Conservation (phyloP, 2,888 invertebrate species). For the Ischnus inquisitorius region DNA sequence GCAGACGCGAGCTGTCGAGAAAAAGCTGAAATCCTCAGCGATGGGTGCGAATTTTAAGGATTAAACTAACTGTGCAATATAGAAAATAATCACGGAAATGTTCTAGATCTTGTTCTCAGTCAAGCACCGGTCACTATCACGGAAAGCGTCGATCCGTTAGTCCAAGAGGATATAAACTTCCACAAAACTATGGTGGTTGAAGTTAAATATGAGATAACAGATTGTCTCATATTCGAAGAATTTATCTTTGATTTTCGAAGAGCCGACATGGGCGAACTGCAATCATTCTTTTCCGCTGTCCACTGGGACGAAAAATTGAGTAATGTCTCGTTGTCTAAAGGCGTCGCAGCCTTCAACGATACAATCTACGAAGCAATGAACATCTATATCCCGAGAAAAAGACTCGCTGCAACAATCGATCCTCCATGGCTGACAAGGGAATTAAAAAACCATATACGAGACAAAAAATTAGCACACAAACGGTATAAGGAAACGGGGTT, state of each 20-base stretch:
- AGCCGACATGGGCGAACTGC: neutral
- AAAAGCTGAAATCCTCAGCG: neutral
- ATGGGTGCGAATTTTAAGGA: neutral
- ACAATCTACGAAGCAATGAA: neutral
- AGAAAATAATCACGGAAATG: neutral
- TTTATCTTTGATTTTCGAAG: neutral
- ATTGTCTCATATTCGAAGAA: neutral
- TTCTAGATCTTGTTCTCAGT: neutral
- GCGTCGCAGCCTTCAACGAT: neutral
- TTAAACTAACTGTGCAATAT: neutral
- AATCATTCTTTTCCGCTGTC: neutral
- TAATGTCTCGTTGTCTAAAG: neutral
- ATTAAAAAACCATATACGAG: neutral
- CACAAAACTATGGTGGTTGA: neutral
- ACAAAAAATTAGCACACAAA: neutral
- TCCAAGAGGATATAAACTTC: neutral
- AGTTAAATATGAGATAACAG: neutral
- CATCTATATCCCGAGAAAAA: neutral
- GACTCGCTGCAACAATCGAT: neutral
- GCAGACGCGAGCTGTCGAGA: neutral
- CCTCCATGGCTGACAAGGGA: neutral
- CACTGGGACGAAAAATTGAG: neutral
- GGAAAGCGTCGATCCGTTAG: neutral
- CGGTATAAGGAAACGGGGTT: neutral
- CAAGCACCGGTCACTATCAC: neutral